Evolutionary conservation across 2,113 vertebrate genomes (phyloP), one percentile per base, ranked within the genome.

Genomic region (Erythrolamprus reginae): DNA sequence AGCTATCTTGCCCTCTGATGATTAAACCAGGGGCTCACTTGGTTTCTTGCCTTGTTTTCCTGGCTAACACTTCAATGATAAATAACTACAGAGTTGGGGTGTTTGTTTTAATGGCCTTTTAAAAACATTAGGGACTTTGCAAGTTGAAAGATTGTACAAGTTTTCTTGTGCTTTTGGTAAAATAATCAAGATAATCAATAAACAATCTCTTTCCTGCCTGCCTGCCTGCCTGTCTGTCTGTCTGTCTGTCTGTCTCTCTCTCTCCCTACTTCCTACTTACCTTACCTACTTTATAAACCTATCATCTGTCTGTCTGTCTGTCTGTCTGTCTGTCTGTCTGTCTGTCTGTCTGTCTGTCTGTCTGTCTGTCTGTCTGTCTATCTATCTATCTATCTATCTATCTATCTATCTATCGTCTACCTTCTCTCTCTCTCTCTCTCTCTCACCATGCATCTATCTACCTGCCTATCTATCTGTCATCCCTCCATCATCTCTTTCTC

Each of bases 41-140:
- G 77, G 93, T 87, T 93, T 94, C 89, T 94, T 95, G 90, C 55
- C 50, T 58, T 95, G 91, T 95, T 96, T 95, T 96, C 90, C 90
- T 93, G 95, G 91, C 77, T 89, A 82, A 92, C 90, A 92, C 91
- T 95, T 96, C 95, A 94, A 77, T 90, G 95, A 93, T 94, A 94
- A 96, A 95, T 96, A 95, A 96, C 0, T 13, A 93, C 88, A 89
- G 84, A 88, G 92, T 95, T 95, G 90, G 95, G 96, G 95, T 17
- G n/a, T 95, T 96, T 93, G 91, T 96, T 97, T 96, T 96, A 97
- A 97, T 96, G 94, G 83, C 28, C 33, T 95, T 95, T 94, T 91
- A 95, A 95, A 93, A 93, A 82, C 92, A 84, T 84, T 89, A 50
- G 86, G 91, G 94, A 28, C 91, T 95, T 96, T 93, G 87, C 90